phyloP scores from a whole-genome alignment of 2,113 vertebrate species.

The Dicerorhinus sumatrensis region DNA sequence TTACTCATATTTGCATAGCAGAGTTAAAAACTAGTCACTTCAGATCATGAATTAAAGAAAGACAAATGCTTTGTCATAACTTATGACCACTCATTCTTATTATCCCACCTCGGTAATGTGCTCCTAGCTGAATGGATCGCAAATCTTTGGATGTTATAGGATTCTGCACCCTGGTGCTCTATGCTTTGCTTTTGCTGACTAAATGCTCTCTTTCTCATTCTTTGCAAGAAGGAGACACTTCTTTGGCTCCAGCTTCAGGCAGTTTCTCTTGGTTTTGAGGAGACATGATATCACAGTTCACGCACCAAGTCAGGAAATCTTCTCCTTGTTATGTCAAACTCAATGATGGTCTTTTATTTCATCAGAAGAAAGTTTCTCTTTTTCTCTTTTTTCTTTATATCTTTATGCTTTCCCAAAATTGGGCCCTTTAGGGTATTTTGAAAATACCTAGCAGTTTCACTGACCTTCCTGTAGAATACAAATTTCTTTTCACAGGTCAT shows the following conservation, averaged over 20 bases:
- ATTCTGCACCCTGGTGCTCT: neutral
- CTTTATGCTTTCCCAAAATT: neutral
- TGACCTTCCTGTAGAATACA: neutral
- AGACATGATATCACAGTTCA: neutral
- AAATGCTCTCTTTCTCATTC: neutral
- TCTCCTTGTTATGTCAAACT: neutral
- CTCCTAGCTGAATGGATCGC: neutral
- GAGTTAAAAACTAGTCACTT: neutral
- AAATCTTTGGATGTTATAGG: neutral
- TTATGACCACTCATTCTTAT: neutral
- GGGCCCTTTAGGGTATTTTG: neutral
- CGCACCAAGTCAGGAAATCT: neutral
- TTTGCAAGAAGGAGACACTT: neutral
- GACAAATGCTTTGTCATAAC: neutral
- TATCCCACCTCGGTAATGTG: neutral
- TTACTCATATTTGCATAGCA: neutral
- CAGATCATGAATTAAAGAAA: neutral
- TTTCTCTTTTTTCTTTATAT: neutral
- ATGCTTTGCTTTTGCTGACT: neutral
- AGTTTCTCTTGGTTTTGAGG: neutral
- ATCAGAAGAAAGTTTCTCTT: neutral
- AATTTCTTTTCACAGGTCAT: neutral
- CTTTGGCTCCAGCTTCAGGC: neutral
- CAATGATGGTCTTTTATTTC: neutral
- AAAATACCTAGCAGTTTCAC: neutral